Percentiles rank a stretch among this genome's conserved stretches.
phyloP scores from a whole-genome alignment of 2,113 vertebrate genomes.

The Oenanthe oenanthe region DNA sequence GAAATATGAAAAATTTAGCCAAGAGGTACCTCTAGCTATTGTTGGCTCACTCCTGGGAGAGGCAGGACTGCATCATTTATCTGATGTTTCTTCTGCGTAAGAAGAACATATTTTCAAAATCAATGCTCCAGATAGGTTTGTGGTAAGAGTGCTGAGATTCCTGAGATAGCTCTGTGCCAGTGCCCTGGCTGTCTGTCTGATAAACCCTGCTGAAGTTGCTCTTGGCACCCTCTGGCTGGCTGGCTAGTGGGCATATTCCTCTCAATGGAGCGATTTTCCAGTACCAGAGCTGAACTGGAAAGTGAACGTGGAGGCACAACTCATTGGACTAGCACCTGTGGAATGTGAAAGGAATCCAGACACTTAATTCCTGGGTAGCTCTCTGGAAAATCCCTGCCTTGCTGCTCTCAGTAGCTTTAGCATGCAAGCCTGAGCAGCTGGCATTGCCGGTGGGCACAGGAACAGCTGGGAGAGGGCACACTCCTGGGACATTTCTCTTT shows the following conservation, averaged over 20 bases:
- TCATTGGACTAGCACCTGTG: not conserved
- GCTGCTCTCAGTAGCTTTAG: not conserved
- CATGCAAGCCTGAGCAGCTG: not conserved
- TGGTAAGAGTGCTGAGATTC: constrained; percentile 32
- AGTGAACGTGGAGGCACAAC: not conserved
- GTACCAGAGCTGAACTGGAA: constrained; percentile 7
- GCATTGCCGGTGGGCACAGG: fast-evolving
- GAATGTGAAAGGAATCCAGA: constrained; percentile 56
- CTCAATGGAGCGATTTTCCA: not conserved
- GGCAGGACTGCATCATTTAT: not conserved
- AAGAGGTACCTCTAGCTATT: not conserved
- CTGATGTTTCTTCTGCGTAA: not conserved
- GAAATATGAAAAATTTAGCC: not conserved
- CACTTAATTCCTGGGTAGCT: constrained; percentile 48
- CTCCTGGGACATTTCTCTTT: not conserved
- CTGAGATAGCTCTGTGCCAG: not conserved
- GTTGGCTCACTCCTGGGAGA: not conserved
- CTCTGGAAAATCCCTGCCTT: constrained; percentile 47
- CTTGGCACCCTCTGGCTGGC: not conserved
- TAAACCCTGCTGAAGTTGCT: not conserved
- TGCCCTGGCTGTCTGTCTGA: not conserved
- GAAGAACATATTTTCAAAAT: constrained; percentile 31
- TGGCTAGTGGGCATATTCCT: not conserved
- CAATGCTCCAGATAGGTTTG: constrained; percentile 4
- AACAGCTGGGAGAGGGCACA: not conserved